phyloP scores from a whole-genome alignment of 2,113 vertebrate genomes.

The Mus pahari region DNA sequence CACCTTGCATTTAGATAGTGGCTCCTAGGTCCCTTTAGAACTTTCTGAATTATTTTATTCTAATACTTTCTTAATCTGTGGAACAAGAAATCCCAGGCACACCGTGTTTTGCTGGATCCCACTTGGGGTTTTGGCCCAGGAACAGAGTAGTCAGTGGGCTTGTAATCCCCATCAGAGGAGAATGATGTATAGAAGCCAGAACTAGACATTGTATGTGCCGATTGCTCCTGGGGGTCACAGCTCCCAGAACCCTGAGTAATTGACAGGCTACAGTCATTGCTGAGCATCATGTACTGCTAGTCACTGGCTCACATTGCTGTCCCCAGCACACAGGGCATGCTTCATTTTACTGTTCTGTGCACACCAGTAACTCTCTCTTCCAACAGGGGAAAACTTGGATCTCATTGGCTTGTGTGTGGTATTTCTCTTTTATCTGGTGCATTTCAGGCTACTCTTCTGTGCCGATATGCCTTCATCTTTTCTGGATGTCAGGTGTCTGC shows the following conservation, averaged over 20 bases:
- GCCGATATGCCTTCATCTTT: neutral
- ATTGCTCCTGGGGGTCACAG: neutral
- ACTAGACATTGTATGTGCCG: neutral
- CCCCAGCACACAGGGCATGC: neutral
- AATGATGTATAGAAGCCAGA: neutral
- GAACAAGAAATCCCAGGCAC: neutral
- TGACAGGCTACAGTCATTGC: neutral
- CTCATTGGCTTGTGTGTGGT: neutral
- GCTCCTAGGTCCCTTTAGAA: neutral
- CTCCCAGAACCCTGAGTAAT: neutral
- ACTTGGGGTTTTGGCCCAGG: neutral
- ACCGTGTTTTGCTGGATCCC: neutral
- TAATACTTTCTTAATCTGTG: neutral
- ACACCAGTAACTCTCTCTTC: neutral
- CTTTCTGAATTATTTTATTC: neutral
- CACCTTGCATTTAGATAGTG: neutral
- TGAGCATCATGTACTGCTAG: neutral
- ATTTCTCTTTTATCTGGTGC: neutral
- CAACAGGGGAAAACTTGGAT: neutral
- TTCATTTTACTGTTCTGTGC: neutral
- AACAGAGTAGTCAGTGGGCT: neutral
- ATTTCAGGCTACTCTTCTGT: neutral
- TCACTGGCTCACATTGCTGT: neutral
- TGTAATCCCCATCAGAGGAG: neutral
- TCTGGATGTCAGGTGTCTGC: neutral